phyloP scores from a whole-genome alignment of 92 coral and sea anemone genomes.

The Plumapathes pennacea region DNA sequence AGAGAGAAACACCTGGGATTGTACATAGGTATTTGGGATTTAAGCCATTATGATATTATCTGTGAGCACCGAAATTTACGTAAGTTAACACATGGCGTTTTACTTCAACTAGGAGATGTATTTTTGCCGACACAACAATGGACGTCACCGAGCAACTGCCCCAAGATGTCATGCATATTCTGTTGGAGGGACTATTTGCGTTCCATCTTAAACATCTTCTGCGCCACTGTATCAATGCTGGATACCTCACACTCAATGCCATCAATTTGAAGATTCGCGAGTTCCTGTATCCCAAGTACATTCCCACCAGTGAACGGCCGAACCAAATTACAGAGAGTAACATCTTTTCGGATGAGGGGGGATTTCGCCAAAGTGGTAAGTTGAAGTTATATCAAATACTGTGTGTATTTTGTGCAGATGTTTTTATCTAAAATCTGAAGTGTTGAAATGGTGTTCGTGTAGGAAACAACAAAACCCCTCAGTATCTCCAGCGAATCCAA shows the following conservation, averaged over 20 bases:
- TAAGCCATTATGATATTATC: too few species aligned
- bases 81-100: too few species aligned
- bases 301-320: background rate
- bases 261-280: background rate
- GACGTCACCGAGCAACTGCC: conserved; percentile 8
- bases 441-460: too few species aligned
- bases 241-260: background rate
- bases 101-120: background rate
- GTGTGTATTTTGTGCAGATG: too few species aligned
- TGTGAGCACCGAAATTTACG: too few species aligned
- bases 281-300: conserved; percentile 1
- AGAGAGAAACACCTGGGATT: too few species aligned
- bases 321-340: background rate
- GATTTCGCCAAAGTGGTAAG: background rate
- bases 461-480: too few species aligned
- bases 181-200: conserved; percentile 9
- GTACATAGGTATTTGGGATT: too few species aligned
- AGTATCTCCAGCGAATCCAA: too few species aligned
- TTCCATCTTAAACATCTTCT: conserved; percentile 8
- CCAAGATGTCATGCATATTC: conserved; percentile 12
- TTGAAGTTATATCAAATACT: too few species aligned
- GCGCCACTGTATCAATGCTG: background rate
- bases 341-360: background rate
- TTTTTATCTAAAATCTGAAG: too few species aligned
- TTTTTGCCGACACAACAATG: background rate